Evolutionary conservation across 2,797 vertebrate species (phyloP).

Genomic region (Takifugu rubripes): DNA sequence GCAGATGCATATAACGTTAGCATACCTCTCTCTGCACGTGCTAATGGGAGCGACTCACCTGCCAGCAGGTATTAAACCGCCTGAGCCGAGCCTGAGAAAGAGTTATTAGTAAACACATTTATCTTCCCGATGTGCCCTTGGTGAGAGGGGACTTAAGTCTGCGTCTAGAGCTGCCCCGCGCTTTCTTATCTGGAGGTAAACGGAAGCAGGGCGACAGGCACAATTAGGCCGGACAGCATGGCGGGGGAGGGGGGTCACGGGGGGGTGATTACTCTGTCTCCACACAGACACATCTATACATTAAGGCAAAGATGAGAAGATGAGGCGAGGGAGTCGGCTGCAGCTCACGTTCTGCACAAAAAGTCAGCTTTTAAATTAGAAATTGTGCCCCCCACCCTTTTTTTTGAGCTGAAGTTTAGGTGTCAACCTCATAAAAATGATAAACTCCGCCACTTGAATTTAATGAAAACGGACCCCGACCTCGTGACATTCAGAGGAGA

Average conservation of each 20-base stretch:
- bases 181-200: slow-evolving; percentile 81
- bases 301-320: no score
- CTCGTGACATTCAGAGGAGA: slow-evolving; percentile 24
- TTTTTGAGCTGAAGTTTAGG: not conserved
- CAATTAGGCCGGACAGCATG: slow-evolving; percentile 81
- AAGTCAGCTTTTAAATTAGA: not conserved
- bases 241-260: slow-evolving; percentile 61
- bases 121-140: slow-evolving; percentile 51
- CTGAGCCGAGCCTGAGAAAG: slow-evolving; percentile 49
- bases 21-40: slow-evolving; percentile 22
- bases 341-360: no score
- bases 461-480: slow-evolving; percentile 39
- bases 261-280: slow-evolving; percentile 80
- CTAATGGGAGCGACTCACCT: slow-evolving; percentile 57
- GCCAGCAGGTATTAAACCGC: slow-evolving; percentile 37
- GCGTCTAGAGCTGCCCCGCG: slow-evolving; percentile 60
- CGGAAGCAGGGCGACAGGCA: slow-evolving; percentile 80
- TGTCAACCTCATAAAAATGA: slow-evolving; percentile 19
- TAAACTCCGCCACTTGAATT: slow-evolving; percentile 15
- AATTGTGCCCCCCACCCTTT: not conserved
- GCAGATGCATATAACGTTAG: slow-evolving; percentile 15
- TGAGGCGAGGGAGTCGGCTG: no score
- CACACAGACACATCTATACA: slow-evolving; percentile 5
- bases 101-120: slow-evolving; percentile 69
- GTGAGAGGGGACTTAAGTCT: slow-evolving; percentile 57